Evolutionary conservation across 2,113 vertebrate species (phyloP).

Genomic region (Tauraco erythrolophus): DNA sequence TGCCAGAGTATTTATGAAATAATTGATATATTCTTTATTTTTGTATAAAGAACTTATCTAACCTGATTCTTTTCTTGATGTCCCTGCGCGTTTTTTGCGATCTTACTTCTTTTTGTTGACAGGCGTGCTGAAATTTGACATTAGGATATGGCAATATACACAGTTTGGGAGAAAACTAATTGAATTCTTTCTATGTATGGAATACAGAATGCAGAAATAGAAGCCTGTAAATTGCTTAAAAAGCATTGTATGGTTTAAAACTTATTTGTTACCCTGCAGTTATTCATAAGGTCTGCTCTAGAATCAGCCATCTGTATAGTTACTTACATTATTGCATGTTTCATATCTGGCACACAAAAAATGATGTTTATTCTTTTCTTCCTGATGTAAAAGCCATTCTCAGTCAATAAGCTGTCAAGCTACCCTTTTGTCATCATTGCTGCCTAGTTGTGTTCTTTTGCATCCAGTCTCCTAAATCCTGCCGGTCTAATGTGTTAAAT

Average conservation of each 20-base stretch:
- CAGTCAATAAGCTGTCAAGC: conserved; percentile 27
- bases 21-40: too few species aligned
- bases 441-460: conserved; percentile 1
- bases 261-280: neutral
- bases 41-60: neutral
- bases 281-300: neutral
- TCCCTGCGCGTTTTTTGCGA: neutral
- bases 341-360: neutral
- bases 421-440: neutral
- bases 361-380: conserved; percentile 32
- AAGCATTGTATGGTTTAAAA: neutral
- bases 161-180: neutral
- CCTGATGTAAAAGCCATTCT: conserved; percentile 40
- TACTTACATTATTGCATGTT: neutral
- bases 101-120: neutral
- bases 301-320: neutral
- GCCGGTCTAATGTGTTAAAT: conserved; percentile 12
- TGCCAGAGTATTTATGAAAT: neutral
- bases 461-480: neutral
- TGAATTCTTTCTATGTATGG: neutral
- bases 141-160: neutral
- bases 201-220: neutral
- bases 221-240: neutral
- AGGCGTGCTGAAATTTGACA: neutral
- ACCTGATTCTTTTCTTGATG: neutral